Evolutionary conservation across 2,888 invertebrate genomes (phyloP), one percentile per base, ranked within the genome.

Genomic region (Cantharis nigra): DNA sequence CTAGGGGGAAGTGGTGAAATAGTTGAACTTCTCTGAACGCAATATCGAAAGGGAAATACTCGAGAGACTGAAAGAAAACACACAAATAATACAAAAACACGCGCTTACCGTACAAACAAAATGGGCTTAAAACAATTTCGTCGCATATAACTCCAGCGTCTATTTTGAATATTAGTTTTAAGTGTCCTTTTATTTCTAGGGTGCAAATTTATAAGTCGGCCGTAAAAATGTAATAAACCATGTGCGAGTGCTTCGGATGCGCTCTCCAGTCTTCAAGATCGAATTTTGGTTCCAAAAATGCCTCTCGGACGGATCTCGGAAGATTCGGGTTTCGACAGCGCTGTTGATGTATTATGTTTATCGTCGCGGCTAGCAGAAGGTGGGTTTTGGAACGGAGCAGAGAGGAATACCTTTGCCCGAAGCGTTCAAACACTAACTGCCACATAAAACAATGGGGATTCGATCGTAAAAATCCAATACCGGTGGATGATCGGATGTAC

Each of bases 381-480:
- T 71, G 63, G 72, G 71, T 16, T 69, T 77, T 76, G 80, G 70
- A 78, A 76, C 72, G 70, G 75, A 72, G 74, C 75, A 77, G 73
- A 77, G 72, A 72, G 33, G 71, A 79, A 76, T 70, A 72, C 74
- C 75, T 67, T 74, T 76, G 82, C 82, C 80, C 62, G 70, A 70
- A 79, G 81, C 81, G 80, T 75, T 82, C 82, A 79, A 82, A 81
- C 81, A 81, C 82, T 78, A 81, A 82, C 77, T 76, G 81, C 80
- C 81, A 81, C 83, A 82, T 84, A 83, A 83, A 84, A 83, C 82
- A 83, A 83, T 82, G 80, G 82, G 82, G 83, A 83, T 84, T 83
- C 80, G 81, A 79, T 82, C 83, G 82, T 84, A 83, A 83, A 84
- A 83, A 82, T 80, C 80, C 77, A 81, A 84, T 80, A 81, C 82